phyloP scores from a whole-genome alignment of 2,113 vertebrate genomes.

The Thryonomys swinderianus region DNA sequence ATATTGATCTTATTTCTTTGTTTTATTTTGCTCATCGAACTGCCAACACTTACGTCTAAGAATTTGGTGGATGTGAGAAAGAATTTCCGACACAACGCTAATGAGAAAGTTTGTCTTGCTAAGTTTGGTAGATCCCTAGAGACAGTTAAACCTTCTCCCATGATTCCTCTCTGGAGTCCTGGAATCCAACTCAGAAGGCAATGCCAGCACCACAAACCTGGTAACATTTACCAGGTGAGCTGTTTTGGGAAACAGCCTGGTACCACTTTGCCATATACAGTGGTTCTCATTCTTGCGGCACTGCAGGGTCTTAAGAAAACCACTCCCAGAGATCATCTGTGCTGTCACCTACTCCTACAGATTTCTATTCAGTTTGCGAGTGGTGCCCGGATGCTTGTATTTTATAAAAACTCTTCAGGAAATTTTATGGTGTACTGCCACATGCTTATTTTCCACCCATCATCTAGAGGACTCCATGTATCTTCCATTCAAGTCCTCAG shows the following conservation, averaged over 20 bases:
- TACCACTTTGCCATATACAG: no score
- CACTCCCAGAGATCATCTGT: not conserved
- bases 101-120: not conserved
- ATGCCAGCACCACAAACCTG: no score
- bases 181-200: no score
- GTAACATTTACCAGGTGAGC: no score
- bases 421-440: not conserved
- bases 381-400: not conserved
- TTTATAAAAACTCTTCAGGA: not conserved
- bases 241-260: no score
- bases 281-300: no score
- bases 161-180: no score
- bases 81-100: conserved; percentile 16
- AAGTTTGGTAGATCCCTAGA: not conserved
- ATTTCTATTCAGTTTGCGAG: not conserved
- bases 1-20: not conserved
- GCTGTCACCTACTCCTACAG: not conserved
- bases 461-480: not conserved
- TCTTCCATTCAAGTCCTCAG: not conserved
- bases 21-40: not conserved
- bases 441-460: not conserved
- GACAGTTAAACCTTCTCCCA: not conserved
- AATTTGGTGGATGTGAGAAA: not conserved
- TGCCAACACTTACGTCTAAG: not conserved
- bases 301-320: not conserved